phyloP scores from a whole-genome alignment of 2,113 vertebrate genomes.

The Xerus inauris region DNA sequence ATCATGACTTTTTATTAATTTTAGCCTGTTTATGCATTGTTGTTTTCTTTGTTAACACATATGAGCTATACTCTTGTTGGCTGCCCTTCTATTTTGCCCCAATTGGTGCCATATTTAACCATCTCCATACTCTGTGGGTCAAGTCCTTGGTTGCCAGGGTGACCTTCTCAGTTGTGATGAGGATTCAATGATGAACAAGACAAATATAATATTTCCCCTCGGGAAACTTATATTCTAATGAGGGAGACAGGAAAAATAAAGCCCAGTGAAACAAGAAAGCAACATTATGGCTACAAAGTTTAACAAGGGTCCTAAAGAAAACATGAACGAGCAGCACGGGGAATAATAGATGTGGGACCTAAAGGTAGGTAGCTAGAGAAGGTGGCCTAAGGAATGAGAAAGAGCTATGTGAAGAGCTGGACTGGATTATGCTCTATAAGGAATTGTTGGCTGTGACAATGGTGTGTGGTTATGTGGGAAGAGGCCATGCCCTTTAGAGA shows the following conservation, averaged over 20 bases:
- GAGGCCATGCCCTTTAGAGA: neutral
- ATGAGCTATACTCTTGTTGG: neutral
- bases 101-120: neutral
- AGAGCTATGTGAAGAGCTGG: neutral
- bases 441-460: neutral
- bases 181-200: neutral
- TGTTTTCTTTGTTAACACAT: neutral
- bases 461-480: neutral
- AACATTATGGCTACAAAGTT: neutral
- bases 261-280: neutral
- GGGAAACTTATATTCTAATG: neutral
- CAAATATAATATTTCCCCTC: neutral
- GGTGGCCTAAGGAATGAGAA: neutral
- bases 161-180: neutral
- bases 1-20: neutral
- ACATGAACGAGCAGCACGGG: neutral
- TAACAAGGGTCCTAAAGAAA: neutral
- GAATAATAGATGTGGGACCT: neutral
- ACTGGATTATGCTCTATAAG: neutral
- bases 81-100: neutral
- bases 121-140: neutral
- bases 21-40: neutral
- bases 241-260: neutral
- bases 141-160: neutral
- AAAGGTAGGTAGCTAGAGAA: neutral